Conservation (phyloP, 2,113 vertebrate species). For the Oryzias celebensis region DNA sequence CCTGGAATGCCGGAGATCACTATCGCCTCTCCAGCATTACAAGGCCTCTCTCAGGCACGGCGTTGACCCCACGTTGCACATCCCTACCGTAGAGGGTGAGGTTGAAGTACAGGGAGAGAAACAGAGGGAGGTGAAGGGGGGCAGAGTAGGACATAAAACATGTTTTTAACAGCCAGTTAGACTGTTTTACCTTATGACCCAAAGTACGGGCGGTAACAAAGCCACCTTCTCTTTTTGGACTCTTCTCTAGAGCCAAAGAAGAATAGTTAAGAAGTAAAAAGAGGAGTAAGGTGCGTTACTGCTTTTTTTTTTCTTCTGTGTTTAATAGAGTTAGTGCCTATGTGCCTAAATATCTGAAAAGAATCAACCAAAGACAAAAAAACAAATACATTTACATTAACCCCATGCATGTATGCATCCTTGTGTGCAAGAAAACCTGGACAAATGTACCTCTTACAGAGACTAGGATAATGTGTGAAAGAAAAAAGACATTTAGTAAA, state of each 20-base stretch:
- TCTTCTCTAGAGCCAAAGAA: conserved; percentile 49
- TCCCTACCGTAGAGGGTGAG: conserved; percentile 50
- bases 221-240: conserved; percentile 47
- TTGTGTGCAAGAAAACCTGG: too few species aligned
- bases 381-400: too few species aligned
- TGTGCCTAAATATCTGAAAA: too few species aligned
- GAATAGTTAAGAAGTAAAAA: conserved; percentile 25
- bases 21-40: conserved; percentile 84
- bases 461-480: too few species aligned
- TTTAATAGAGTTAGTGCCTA: conserved; percentile 2
- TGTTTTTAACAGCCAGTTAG: conserved; percentile 58
- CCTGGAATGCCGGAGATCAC: conserved; percentile 92
- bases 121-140: conserved; percentile 15
- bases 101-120: conserved; percentile 29
- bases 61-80: conserved; percentile 60
- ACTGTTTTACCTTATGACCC: conserved; percentile 64
- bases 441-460: too few species aligned
- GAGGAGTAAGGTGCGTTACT: conserved; percentile 21
- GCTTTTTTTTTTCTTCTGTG: conserved; percentile 5
- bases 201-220: conserved; percentile 58
- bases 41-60: conserved; percentile 71
- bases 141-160: conserved; percentile 45
- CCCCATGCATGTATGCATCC: too few species aligned
- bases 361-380: too few species aligned
- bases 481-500: conserved; percentile 37